phyloP scores from a whole-genome alignment of 1,140 invertebrate genomes.

The Drosophila pectinifera region DNA sequence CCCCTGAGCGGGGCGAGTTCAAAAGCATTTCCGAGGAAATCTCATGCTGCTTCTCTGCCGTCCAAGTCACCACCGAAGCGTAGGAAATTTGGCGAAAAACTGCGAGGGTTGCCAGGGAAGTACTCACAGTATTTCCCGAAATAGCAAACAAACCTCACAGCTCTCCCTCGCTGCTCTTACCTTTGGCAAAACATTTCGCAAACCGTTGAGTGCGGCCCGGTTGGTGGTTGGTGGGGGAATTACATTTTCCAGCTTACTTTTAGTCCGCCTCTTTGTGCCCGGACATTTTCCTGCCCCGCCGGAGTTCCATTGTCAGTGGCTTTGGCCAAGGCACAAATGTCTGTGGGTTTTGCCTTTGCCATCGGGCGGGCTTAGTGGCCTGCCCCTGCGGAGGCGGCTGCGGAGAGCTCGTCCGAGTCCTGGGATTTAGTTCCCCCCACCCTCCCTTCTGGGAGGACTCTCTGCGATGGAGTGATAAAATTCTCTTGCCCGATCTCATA shows the following conservation, averaged over 20 bases:
- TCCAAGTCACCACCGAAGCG: conserved; percentile 39
- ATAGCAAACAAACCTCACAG: conserved; percentile 1
- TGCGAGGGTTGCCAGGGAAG: conserved; percentile 20
- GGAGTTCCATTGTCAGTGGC: conserved; percentile 68
- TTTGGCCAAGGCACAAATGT: conserved; percentile 58
- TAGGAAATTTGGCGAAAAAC: conserved; percentile 16
- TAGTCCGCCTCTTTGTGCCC: conserved; percentile 48
- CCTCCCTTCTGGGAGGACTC: background rate
- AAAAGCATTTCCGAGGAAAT: conserved; percentile 61
- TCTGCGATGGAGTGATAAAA: conserved; percentile 43
- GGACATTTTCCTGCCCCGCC: conserved; percentile 52
- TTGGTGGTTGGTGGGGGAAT: conserved; percentile 26
- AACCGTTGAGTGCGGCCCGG: conserved; percentile 17
- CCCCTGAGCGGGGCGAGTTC: conserved; percentile 34
- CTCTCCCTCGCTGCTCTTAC: conserved; percentile 28
- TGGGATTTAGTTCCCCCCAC: conserved; percentile 53
- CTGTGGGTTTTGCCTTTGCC: conserved; percentile 53
- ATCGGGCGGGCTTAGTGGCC: conserved; percentile 38
- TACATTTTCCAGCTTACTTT: conserved; percentile 77
- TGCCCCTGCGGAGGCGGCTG: conserved; percentile 24
- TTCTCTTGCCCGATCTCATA: conserved; percentile 14
- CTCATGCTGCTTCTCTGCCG: conserved; percentile 64
- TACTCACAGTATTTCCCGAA: background rate
- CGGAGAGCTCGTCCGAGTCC: conserved; percentile 21
- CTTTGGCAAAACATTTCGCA: conserved; percentile 46